Evolutionary conservation across 2,113 vertebrate genomes (phyloP).

Genomic region (Alligator mississippiensis): DNA sequence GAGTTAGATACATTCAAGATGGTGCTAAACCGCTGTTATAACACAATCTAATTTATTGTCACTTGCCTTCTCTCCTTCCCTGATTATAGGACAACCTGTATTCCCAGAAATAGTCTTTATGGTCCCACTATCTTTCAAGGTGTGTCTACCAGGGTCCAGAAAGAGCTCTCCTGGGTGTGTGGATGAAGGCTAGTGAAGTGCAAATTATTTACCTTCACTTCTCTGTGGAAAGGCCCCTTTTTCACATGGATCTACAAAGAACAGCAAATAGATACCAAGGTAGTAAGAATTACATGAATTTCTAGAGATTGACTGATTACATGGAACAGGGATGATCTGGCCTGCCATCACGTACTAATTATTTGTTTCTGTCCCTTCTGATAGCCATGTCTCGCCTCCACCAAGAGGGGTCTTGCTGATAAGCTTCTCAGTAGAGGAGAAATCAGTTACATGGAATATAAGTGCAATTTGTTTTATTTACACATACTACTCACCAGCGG

Average conservation of each 20-base stretch:
- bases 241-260: background rate
- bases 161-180: background rate
- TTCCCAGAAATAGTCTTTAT: background rate
- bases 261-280: background rate
- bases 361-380: background rate
- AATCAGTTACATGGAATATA: background rate
- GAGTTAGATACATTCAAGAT: background rate
- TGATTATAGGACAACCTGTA: background rate
- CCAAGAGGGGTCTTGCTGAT: background rate
- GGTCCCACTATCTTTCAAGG: background rate
- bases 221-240: background rate
- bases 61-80: background rate
- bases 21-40: too few species aligned
- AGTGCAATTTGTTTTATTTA: background rate
- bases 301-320: background rate
- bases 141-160: background rate
- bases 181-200: background rate
- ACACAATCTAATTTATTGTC: background rate
- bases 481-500: background rate
- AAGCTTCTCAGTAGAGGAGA: background rate
- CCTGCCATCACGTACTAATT: background rate
- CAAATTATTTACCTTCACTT: background rate
- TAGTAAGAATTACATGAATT: background rate
- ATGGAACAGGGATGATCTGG: background rate
- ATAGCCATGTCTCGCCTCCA: background rate